Evolutionary conservation across 2,113 vertebrate genomes (phyloP).

Genomic region (Mixornis gularis): DNA sequence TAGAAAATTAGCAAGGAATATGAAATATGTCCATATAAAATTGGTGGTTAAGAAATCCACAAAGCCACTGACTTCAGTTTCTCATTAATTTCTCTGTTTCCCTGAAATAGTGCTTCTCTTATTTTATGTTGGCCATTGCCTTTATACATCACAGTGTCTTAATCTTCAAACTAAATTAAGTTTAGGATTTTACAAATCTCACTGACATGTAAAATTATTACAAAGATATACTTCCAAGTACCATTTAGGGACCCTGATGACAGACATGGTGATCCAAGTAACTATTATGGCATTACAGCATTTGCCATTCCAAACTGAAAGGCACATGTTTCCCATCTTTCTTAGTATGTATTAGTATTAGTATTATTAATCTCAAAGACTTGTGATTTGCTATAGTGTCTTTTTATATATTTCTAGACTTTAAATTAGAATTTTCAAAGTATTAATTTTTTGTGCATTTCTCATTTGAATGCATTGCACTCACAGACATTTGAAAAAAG

Average conservation of each 20-base stretch:
- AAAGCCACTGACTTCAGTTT: neutral
- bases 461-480: neutral
- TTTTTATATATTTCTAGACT: neutral
- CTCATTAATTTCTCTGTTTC: neutral
- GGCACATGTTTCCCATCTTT: neutral
- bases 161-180: neutral
- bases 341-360: neutral
- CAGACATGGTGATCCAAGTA: neutral
- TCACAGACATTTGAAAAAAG: neutral
- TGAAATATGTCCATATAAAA: neutral
- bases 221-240: neutral
- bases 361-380: neutral
- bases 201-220: neutral
- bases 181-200: neutral
- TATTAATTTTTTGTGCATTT: neutral
- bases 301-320: neutral
- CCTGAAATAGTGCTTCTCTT: neutral
- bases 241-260: neutral
- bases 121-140: neutral
- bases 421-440: neutral
- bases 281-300: neutral
- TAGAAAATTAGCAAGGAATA: neutral
- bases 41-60: neutral
- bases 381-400: neutral
- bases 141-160: neutral